Conservation (phyloP, 2,888 invertebrate species). For the Copidosoma aretas region DNA sequence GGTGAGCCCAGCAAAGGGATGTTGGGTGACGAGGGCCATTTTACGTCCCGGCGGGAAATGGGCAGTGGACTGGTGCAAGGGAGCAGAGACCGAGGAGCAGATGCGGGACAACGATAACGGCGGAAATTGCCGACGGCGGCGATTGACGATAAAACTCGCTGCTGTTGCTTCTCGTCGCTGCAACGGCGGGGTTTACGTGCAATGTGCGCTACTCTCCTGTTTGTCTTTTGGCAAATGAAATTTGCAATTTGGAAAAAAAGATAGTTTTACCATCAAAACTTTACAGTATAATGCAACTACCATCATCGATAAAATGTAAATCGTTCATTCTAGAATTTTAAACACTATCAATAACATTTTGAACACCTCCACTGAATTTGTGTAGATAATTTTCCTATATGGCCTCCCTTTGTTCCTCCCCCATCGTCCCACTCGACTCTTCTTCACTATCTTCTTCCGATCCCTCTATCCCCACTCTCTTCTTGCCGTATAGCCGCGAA, state of each 20-base stretch:
- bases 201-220: background rate
- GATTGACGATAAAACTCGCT: constrained; percentile 28
- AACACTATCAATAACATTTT: background rate
- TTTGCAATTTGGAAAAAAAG: background rate
- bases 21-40: constrained; percentile 7
- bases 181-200: background rate
- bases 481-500: constrained; percentile 18
- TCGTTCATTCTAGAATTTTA: background rate
- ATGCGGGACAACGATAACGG: constrained; percentile 24
- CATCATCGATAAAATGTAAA: background rate
- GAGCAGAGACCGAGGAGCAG: constrained; percentile 12
- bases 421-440: background rate
- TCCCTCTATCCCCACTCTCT: too few relatives aligned
- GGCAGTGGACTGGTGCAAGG: constrained; percentile 23
- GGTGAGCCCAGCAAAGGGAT: too few relatives aligned
- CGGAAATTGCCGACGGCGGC: constrained; percentile 34
- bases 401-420: constrained; percentile 10
- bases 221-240: background rate
- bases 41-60: background rate
- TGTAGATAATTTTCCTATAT: background rate
- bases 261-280: background rate
- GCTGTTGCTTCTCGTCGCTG: background rate
- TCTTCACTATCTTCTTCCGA: constrained; percentile 12
- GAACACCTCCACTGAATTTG: background rate
- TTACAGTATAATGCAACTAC: background rate